Percentiles rank a stretch among this genome's conserved stretches.
phyloP scores from a whole-genome alignment of 2,113 vertebrate species.

The Seriola dumerili region DNA sequence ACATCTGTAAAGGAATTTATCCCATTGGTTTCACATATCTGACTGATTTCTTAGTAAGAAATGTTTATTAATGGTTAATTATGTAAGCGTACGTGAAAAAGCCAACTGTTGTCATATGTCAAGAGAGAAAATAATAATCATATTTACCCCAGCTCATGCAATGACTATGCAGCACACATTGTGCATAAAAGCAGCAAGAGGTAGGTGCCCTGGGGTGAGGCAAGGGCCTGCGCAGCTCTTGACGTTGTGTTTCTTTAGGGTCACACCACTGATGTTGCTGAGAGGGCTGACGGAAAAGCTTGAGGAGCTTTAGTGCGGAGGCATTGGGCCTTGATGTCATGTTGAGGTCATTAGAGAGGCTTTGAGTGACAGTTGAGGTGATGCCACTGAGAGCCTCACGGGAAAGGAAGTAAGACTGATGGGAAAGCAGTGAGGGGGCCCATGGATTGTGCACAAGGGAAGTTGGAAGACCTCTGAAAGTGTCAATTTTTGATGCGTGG shows the following conservation, averaged over 20 bases:
- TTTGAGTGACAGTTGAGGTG: conserved; percentile 76
- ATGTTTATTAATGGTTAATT: neutral
- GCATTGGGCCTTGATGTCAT: conserved; percentile 63
- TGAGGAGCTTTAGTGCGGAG: conserved; percentile 60
- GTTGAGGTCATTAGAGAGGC: conserved; percentile 70
- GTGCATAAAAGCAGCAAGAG: neutral
- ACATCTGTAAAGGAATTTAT: conserved; percentile 9
- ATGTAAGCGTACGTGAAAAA: neutral
- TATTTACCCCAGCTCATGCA: conserved; percentile 14
- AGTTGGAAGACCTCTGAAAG: conserved; percentile 21
- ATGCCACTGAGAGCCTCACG: conserved; percentile 58
- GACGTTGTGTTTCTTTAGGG: conserved; percentile 54
- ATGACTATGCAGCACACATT: conserved; percentile 12
- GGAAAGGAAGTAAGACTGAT: conserved; percentile 41
- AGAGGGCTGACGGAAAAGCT: conserved; percentile 55
- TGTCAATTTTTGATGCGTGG: neutral
- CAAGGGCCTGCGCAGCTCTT: conserved; percentile 36
- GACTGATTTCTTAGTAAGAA: neutral
- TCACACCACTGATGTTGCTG: conserved; percentile 54
- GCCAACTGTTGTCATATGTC: conserved; percentile 6
- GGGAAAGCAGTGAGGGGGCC: conserved; percentile 13
- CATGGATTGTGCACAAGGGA: conserved; percentile 3
- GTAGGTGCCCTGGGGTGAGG: conserved; percentile 15
- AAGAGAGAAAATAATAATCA: neutral
- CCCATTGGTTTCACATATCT: neutral